Percentiles rank a stretch among this genome's conserved stretches.
These are phyloP conservation scores for Drosophila atripex DNA, from an alignment of 2,888 invertebrate genomes.

Conservation along the genomic window DNA sequence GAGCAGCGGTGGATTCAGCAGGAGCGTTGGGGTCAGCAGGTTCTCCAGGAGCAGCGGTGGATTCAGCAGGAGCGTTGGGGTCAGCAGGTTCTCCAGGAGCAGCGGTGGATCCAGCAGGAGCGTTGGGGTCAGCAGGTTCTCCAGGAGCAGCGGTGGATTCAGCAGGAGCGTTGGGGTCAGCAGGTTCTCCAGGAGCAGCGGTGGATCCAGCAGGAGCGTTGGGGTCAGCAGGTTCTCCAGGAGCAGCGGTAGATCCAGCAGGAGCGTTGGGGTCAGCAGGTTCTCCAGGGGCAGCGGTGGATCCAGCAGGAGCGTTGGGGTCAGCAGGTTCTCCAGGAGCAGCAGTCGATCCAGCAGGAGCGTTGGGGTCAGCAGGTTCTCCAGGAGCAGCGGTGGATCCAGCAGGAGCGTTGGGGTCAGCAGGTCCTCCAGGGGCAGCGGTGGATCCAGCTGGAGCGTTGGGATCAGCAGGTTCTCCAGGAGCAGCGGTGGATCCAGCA, in stretches of 20 bases:
- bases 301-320: slow-evolving; percentile 24
- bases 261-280: slow-evolving; percentile 31
- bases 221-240: slow-evolving; percentile 33
- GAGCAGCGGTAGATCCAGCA: slow-evolving; percentile 16
- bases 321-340: slow-evolving; percentile 25
- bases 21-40: slow-evolving; percentile 30
- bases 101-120: slow-evolving; percentile 26
- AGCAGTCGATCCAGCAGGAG: slow-evolving; percentile 10
- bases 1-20: slow-evolving; percentile 20
- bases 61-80: slow-evolving; percentile 27
- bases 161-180: slow-evolving; percentile 19
- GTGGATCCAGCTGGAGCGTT: slow-evolving; percentile 31
- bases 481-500: neutral
- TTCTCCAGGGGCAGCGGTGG: slow-evolving; percentile 19
- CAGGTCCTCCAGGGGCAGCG: slow-evolving; percentile 29
- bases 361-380: slow-evolving; percentile 28
- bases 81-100: slow-evolving; percentile 35
- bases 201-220: slow-evolving; percentile 43
- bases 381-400: slow-evolving; percentile 21
- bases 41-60: slow-evolving; percentile 25
- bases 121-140: slow-evolving; percentile 29
- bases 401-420: slow-evolving; percentile 36
- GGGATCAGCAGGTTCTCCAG: slow-evolving; percentile 1
- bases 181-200: slow-evolving; percentile 18
- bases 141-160: slow-evolving; percentile 24